Evolutionary conservation across 2,113 vertebrate genomes (phyloP).

Genomic region (Passer montanus): DNA sequence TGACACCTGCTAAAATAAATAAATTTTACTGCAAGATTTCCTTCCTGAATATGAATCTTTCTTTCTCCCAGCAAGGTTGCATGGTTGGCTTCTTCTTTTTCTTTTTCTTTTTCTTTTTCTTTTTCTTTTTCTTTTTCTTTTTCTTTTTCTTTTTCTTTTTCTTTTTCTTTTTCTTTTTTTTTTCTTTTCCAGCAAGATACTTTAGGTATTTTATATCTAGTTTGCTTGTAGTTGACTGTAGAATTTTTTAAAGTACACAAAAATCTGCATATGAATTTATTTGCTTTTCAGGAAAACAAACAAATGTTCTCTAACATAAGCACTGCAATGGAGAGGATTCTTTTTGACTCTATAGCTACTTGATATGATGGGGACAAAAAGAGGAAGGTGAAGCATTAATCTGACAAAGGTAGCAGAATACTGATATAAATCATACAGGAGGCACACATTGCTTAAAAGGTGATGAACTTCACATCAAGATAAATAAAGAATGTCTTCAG

Average conservation of each 20-base stretch:
- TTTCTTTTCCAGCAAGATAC: neutral
- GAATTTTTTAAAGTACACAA: neutral
- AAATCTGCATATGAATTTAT: neutral
- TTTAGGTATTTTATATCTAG: neutral
- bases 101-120: neutral
- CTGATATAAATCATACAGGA: neutral
- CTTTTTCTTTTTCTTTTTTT: neutral
- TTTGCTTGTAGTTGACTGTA: neutral
- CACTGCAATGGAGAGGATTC: neutral
- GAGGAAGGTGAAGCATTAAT: neutral
- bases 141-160: neutral
- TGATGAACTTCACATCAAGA: neutral
- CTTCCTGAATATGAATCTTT: neutral
- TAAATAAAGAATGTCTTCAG: neutral
- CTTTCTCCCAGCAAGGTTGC: neutral
- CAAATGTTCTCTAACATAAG: neutral
- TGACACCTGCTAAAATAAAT: neutral
- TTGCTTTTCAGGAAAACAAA: neutral
- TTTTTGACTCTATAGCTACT: neutral
- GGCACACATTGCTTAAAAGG: neutral
- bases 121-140: neutral
- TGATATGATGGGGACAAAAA: neutral
- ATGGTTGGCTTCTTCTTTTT: neutral
- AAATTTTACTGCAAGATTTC: neutral
- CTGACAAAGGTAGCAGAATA: neutral